Evolutionary conservation across 2,113 vertebrate genomes (phyloP), one percentile per base, ranked within the genome.

Genomic region (Xyrauchen texanus): DNA sequence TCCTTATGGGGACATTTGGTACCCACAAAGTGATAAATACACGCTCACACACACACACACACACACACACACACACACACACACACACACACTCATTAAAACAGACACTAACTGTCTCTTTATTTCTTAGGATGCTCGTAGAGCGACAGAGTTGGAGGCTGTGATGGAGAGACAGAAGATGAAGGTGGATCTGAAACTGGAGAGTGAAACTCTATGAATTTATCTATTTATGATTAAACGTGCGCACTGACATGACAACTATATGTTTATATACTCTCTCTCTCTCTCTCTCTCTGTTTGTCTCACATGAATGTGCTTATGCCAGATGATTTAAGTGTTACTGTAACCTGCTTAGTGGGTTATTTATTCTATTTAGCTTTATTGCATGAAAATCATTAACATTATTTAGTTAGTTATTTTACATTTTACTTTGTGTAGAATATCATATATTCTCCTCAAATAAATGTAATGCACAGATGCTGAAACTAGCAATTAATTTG

Each of bases 121-220:
- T 82, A 0, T 72, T 8, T 71, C 7, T 16, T 82, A 93, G 93
- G 93, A 93, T 1, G 91, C 89, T 15, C 82, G 81, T 11, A 89
- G 79, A 58, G 84, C 90, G 60, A 87, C 95, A 0, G 96, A 97
- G 84, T 68, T 97, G 82, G 93, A 96, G 66, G 87, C 92, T 0
- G 95, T 96, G 60, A 97, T 97, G 96, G 91, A 94, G 85, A 95
- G 94, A 78, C 95, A 95, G 84, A 97, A 97, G 86, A 93, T 91
- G 90, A 97, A 95, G 77, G 91, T 95, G 71, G 95, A 95, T 65
- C 84, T 92, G 49, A 89, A 93, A 74, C 73, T 87, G 62, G 91
- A 93, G 81, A 93, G 90, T 81, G 89, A 89, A 83, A 92, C 91
- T 3, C 82, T 94, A 63, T 9, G 12, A 16, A 45, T 34, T 34